Conservation (phyloP, 2,797 vertebrate species). For the Pangasius larnaudii region DNA sequence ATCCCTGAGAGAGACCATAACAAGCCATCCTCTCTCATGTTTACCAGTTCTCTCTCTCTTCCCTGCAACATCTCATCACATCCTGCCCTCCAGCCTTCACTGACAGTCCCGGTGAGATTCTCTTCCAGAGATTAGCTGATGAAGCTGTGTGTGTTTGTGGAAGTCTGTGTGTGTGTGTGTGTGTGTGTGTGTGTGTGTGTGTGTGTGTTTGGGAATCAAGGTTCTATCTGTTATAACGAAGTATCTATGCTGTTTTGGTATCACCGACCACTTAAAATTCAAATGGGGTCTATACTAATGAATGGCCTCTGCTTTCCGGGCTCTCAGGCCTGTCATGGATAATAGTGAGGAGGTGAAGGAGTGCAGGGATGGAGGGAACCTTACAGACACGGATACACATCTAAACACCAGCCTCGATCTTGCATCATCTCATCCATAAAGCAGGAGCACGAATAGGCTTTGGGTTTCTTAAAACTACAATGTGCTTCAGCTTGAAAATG, state of each 20-base stretch:
- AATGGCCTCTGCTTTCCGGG: slow-evolving; percentile 14
- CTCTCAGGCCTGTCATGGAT: slow-evolving; percentile 5
- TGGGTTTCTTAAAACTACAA: slow-evolving; percentile 13
- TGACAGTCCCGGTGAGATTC: slow-evolving; percentile 27
- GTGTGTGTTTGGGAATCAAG: slow-evolving; percentile 26
- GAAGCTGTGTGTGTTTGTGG: slow-evolving; percentile 19
- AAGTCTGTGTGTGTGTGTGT: slow-evolving; percentile 8
- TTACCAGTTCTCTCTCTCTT: slow-evolving; percentile 6
- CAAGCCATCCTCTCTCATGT: background rate
- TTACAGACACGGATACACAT: slow-evolving; percentile 20
- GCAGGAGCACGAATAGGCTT: background rate
- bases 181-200: slow-evolving; percentile 9
- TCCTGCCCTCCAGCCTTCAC: slow-evolving; percentile 13
- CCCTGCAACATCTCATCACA: background rate
- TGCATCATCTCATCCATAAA: slow-evolving; percentile 26
- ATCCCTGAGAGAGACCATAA: slow-evolving; percentile 5
- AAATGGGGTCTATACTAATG: slow-evolving; percentile 16
- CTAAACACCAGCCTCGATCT: slow-evolving; percentile 1
- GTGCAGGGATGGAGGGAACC: slow-evolving; percentile 17
- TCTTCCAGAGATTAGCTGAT: slow-evolving; percentile 14
- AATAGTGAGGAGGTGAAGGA: slow-evolving; percentile 23
- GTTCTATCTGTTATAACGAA: slow-evolving; percentile 4
- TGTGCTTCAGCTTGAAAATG: background rate
- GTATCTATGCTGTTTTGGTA: slow-evolving; percentile 3
- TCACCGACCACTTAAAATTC: slow-evolving; percentile 1